Evolutionary conservation across 1,140 invertebrate species (phyloP), one percentile per base, ranked within the genome.

Genomic region (Bombus sylvicola): DNA sequence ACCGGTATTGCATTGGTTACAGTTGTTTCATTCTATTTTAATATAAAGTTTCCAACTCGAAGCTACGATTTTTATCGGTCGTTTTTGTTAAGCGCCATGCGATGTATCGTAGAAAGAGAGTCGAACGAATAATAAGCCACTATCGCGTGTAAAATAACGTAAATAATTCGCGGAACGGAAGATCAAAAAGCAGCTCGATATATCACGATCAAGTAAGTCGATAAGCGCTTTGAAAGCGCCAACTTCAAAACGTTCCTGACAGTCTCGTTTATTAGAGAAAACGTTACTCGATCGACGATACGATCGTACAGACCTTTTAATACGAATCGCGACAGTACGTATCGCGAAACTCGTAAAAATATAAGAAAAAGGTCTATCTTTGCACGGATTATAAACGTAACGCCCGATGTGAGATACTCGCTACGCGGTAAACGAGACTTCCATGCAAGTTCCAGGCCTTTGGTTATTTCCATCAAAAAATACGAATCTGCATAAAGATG

Each of bases 391-490:
- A 15, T 0, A 6, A 64, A n/a, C 0, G n/a, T 31, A n/a, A 47
- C 43, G 4, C 0, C 15, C 15, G 5, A 47, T 5, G 43, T 47
- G 15, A 47, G 18, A 47, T 47, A 47, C 47, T 47, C 15, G 47
- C 15, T 18, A 18, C 47, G 1, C 5, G 47, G 15, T 18, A 47
- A 47, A 47, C 0, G 47, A 47, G 6, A 18, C 18, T 47, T 47
- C 0, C 1, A 18, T 2, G 5, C 47, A 5, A 53, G 18, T 53
- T 22, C 5, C n/a, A n/a, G n/a, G n/a, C n/a, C n/a, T n/a, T n/a
- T n/a, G 47, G 6, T 53, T 53, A 53, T 18, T 6, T 18, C 15
- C 47, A 1, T 3, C 2, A 6, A 18, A 18, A 6, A 1, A 6
- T 18, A 18, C 18, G 47, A 53, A 53, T 53, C 18, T 6, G 18